Evolutionary conservation across 2,797 vertebrate species (phyloP), one percentile per base, ranked within the genome.

Genomic region (Semaprochilodus insignis): DNA sequence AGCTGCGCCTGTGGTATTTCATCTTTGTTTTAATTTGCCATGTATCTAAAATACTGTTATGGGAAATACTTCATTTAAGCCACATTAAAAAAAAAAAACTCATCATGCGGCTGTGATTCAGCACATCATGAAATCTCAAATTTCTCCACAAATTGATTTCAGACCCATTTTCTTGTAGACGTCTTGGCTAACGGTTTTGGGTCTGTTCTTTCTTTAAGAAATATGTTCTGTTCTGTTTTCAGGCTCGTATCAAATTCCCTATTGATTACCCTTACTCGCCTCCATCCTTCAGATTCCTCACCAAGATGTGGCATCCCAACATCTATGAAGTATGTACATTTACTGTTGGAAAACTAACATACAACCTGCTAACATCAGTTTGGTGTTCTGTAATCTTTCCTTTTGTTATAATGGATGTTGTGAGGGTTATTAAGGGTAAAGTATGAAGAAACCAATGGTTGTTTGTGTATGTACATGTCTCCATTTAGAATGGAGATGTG

Each of bases 301-400:
- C 97, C 81, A 99, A 99, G 92, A 99, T 99, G 98, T 99, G 98
- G 97, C 97, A 99, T 89, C 97, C 97, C 51, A 99, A 99, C 91
- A 99, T 99, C 84, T 99, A 99, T 0, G 98, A 99, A 97, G 98
- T 97, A 87, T 31, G 75, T 48, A 23, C 51, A 11, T 23, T 17
- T 10, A 54, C 8, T 17, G 23, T 31, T 52, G 15, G 14, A 48
- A 52, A 6, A 8, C 13, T 8, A 36, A 67, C 16, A 59, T 10
- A 59, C 19, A 2, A 59, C 21, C 52, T 54, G 15, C 52, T 54
- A 4, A 17, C 51, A 52, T 19, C 55, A 59, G 19, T 59, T 59
- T 63, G n/a, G 5, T 25, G 4, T 15, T 2, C 13, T 27, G 1
- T 27, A 3, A 2, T 14, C 16, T 16, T 27, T 31, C 15, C 14